A percentile compares a stretch with the other conserved stretches of the same genome.
Conservation (phyloP, 2,797 vertebrate species). For the Gymnoscopelus microlampas region DNA sequence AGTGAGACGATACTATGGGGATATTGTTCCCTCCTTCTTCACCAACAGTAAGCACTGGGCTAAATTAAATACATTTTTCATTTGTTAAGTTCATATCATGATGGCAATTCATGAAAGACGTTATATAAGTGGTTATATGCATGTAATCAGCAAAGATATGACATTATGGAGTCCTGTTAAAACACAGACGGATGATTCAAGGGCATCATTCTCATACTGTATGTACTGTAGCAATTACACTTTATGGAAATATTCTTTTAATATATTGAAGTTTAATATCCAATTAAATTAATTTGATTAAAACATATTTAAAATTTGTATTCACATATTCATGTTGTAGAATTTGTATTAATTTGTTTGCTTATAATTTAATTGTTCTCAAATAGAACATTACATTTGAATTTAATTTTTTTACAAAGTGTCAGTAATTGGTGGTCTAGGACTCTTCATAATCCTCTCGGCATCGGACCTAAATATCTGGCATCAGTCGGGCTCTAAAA, state of each 20-base stretch:
- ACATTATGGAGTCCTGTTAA: conserved; percentile 38
- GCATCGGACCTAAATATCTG: too few species aligned
- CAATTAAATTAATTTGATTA: too few species aligned
- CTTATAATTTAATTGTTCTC: too few species aligned
- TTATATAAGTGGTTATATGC: conserved; percentile 69
- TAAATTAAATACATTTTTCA: conserved; percentile 86
- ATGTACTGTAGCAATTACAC: not conserved
- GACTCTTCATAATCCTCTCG: too few species aligned
- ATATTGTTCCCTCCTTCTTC: conserved; percentile 50
- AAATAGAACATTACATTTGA: too few species aligned
- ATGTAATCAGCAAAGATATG: conserved; percentile 47
- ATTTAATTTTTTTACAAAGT: too few species aligned
- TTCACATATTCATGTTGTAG: too few species aligned
- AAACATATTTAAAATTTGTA: too few species aligned
- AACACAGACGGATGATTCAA: conserved; percentile 32
- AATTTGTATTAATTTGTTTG: too few species aligned
- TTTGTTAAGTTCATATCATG: conserved; percentile 68
- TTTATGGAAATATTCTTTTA: too few species aligned
- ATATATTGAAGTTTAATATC: too few species aligned
- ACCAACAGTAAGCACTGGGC: conserved; percentile 67
- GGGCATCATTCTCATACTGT: conserved; percentile 7
- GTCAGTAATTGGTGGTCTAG: too few species aligned
- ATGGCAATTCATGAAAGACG: conserved; percentile 74
- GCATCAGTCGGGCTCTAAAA: not conserved
- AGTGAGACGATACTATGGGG: conserved; percentile 79